Conservation (phyloP, 2,797 vertebrate species). For the Acrocephalus scirpaceus region DNA sequence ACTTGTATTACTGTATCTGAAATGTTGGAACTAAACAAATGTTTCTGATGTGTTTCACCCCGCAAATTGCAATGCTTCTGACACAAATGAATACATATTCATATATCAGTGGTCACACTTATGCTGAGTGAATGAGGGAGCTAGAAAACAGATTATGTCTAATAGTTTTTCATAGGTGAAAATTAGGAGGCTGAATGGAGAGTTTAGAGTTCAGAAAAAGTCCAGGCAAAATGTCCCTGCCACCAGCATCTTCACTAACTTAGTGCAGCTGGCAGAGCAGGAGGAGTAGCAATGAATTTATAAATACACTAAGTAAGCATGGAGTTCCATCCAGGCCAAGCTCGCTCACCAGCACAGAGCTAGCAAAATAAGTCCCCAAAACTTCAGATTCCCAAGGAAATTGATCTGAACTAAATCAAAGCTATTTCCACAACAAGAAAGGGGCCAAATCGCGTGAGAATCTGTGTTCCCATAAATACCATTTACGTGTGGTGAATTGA, state of each 20-base stretch:
- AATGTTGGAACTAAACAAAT: neutral
- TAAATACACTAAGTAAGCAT: neutral
- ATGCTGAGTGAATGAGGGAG: neutral
- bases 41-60: neutral
- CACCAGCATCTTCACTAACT: neutral
- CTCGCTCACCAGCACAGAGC: neutral
- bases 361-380: slow-evolving; percentile 3
- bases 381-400: slow-evolving; percentile 12
- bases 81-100: neutral
- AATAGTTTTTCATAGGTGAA: neutral
- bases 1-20: neutral
- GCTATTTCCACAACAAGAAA: neutral
- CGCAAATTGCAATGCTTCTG: neutral
- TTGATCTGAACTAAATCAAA: slow-evolving; percentile 15
- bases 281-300: neutral
- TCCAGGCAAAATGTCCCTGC: neutral
- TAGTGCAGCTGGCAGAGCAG: neutral
- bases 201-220: neutral
- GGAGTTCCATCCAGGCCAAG: neutral
- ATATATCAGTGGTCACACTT: neutral
- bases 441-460: neutral
- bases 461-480: neutral
- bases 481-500: neutral
- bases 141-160: neutral
- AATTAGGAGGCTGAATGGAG: neutral